Base-by-base conservation (phyloP, 2,797 vertebrate species). In the Gallinago nigripennis region DNA sequence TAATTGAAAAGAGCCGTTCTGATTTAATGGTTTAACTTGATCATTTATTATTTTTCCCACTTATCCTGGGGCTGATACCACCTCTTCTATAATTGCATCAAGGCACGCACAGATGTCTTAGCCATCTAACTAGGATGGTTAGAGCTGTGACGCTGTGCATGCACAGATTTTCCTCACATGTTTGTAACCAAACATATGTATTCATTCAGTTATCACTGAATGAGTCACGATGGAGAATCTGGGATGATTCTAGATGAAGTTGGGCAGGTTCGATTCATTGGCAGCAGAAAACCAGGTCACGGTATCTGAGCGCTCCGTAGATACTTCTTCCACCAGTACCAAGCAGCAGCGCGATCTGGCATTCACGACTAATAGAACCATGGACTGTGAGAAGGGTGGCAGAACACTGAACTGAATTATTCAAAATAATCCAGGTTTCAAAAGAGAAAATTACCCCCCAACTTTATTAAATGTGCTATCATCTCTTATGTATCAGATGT, bases 241-340 rank as follows among this genome's bases (percentile, higher is more conserved):
- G 57, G 39, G 35, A 23, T 70, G 50, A n/a, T 30, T 48, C 19
- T 21, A 45, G 16, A 54, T 58, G 58, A 65, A 64, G 45, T 63
- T 54, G 23, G 21, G 16, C 31, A 48, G 43, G 54, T 60, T n/a
- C 33, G 33, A 41, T 48, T 76, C 41, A 16, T 2, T 37, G 43
- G 51, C 56, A 75, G 56, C 57, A 41, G 56, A 88, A 83, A 69
- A 64, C 63, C 37, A 35, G 30, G 25, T 39, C 41, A 24, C 0
- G 0, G 27, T 66, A 63, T 15, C 57, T 0, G 0, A 70, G 77
- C 1, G 1, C 24, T 68, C 51, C 0, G 1, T 24, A 77, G 28
- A 20, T 31, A 45, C 25, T 65, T 85, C 12, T 81, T 48, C 39
- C 25, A 54, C 41, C 35, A n/a, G 23, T 20, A 41, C 30, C 3